Conservation (phyloP, 2,888 invertebrate species). For the Muscina levida region DNA sequence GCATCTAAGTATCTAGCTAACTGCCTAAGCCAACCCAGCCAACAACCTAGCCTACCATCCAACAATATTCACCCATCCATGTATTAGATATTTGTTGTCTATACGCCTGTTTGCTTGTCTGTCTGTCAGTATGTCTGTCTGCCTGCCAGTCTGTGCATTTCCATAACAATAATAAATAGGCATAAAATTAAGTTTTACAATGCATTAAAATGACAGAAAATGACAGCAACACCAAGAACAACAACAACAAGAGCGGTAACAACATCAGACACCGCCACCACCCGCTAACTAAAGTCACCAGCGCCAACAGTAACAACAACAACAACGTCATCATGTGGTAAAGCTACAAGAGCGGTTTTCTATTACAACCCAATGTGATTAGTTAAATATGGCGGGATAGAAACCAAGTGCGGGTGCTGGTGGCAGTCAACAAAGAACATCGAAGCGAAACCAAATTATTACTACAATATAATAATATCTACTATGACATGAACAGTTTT, state of each 20-base stretch:
- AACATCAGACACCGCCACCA: neutral
- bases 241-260: constrained; percentile 25
- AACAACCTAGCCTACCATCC: neutral
- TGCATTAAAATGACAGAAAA: constrained; percentile 54
- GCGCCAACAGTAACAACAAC: constrained; percentile 8
- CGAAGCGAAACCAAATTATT: neutral
- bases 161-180: constrained; percentile 56
- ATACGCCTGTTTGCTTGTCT: neutral
- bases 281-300: neutral
- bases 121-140: neutral
- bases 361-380: neutral
- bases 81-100: constrained; percentile 26
- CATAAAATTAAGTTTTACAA: constrained; percentile 61
- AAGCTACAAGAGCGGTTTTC: constrained; percentile 33
- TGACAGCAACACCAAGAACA: constrained; percentile 41
- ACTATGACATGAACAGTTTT: constrained; percentile 34
- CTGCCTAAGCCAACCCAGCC: neutral
- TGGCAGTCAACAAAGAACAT: constrained; percentile 11
- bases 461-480: neutral
- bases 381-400: neutral
- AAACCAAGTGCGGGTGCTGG: neutral
- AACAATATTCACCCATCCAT: constrained; percentile 10
- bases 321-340: neutral
- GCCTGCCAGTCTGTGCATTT: constrained; percentile 21
- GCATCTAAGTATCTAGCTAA: neutral